Percentiles rank a stretch among this genome's conserved stretches.
Evolutionary conservation across 2,113 vertebrate genomes (phyloP).

Genomic region (Plecturocebus donacophilus): DNA sequence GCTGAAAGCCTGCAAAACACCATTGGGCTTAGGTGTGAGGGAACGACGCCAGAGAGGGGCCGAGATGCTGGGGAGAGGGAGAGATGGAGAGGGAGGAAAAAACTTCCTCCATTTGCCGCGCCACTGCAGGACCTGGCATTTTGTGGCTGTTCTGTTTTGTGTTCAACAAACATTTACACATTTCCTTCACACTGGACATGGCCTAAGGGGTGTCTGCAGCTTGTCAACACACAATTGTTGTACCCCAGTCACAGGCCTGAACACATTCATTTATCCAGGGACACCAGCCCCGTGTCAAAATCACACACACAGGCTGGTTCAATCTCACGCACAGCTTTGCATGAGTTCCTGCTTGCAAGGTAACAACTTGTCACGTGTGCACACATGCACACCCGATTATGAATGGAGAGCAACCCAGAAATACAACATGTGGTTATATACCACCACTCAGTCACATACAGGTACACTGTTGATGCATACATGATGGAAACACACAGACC

Average conservation of each 20-base stretch:
- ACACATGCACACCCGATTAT: not conserved
- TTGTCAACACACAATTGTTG: conserved; percentile 25
- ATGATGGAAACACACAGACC: not conserved
- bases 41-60: conserved; percentile 79
- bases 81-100: conserved; percentile 44
- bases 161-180: conserved; percentile 52
- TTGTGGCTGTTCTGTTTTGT: conserved; percentile 47
- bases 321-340: not conserved
- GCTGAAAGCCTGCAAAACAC: conserved; percentile 86
- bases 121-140: conserved; percentile 60
- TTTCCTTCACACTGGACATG: conserved; percentile 42
- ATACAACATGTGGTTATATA: too few species aligned
- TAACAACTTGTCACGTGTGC: not conserved
- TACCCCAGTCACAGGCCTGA: not conserved
- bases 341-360: not conserved
- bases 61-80: conserved; percentile 74
- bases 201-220: conserved; percentile 35
- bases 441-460: not conserved
- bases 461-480: not conserved
- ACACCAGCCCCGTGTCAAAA: not conserved
- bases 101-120: conserved; percentile 51
- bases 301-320: not conserved
- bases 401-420: not conserved
- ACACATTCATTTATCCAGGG: not conserved
- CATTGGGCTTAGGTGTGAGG: conserved; percentile 86